Base-by-base conservation (phyloP, 2,888 invertebrate species). In the Ophioninae sp. region DNA sequence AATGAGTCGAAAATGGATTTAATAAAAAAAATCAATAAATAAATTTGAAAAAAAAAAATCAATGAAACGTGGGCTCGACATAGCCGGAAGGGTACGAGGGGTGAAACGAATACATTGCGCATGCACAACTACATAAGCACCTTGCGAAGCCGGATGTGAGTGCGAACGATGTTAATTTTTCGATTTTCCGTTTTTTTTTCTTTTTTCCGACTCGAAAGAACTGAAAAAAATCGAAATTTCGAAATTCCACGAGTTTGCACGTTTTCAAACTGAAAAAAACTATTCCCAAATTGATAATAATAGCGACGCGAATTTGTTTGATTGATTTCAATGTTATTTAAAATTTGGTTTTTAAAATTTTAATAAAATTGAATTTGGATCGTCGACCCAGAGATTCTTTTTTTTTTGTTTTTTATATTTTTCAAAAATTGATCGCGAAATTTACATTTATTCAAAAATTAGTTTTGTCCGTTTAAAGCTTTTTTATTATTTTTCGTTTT, bases 31-130 rank as follows among this genome's bases (percentile, higher is more conserved):
- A 21, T 57, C 37, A 50, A 41, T 1, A 68, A 78, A 61, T 30
- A 79, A 70, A 70, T 70, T 70, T 41, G 39, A 67, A 7, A 41
- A 67, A 88, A 90, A 56, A 69, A 30, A 69, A 69, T 23, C 7
- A 50, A 56, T 90, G 87, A 88, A 88, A 88, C 88, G 85, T 90
- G 87, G 88, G 89, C 89, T 91, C 91, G 91, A 91, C 89, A 90
- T 90, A 92, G 89, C 81, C 91, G 91, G 75, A 64, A 64, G 89
- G 89, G 87, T 90, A 91, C 92, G 92, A 92, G 89, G 89, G 81
- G 89, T 91, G 89, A 92, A 85, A 92, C 92, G 90, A 91, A 91
- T 91, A 92, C 92, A 92, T 92, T 90, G 91, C 92, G 91, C 92
- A 93, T 93, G 93, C 93, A 79, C 70, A 92, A 91, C 90, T 92